Evolutionary conservation across 2,113 vertebrate species (phyloP), one percentile per base, ranked within the genome.

Genomic region (Microtus richardsoni): DNA sequence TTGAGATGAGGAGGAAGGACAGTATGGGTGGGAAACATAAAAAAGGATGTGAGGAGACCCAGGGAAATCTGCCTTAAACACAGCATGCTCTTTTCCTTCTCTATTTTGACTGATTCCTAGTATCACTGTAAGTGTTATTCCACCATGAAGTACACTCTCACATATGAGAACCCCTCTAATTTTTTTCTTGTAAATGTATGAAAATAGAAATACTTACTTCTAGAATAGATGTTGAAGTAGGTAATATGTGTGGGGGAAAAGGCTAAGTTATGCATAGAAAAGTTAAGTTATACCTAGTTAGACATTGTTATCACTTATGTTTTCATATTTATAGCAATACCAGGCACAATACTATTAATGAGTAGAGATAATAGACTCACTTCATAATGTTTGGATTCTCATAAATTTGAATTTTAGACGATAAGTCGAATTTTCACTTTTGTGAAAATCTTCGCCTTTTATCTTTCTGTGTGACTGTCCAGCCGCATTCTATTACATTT

Each of bases 401-500:
- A 39, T 58, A n/a, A 30, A 64, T 62, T 84, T 85, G 21, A 92
- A 80, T 95, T 90, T 93, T 68, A 7, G 5, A 84, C 88, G 77
- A 84, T 89, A 77, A 68, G 77, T 12, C 75, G 64, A 82, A 54
- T 90, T 58, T 92, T 0, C 39, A 84, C 64, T 54, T 54, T 44
- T 73, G 1, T n/a, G 41, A 70, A 75, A 16, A n/a, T 60, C 6
- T 83, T 22, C 21, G 0, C 52, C 14, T n/a, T 8, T 16, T 73
- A 70, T 2, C 17, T 44, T 60, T 78, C 19, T 30, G 36, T 36
- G 2, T 82, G 71, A 82, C 44, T 89, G 1, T 49, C 36, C 3
- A 94, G n/a, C 10, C 6, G 33, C 41, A 73, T 68, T 66, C 28
- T 91, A 12, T 80, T 85, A n/a, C 44, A 91, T 93, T 95, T 90